Evolutionary conservation across 1,140 invertebrate species (phyloP).

Genomic region (Drosophila ogumai): DNA sequence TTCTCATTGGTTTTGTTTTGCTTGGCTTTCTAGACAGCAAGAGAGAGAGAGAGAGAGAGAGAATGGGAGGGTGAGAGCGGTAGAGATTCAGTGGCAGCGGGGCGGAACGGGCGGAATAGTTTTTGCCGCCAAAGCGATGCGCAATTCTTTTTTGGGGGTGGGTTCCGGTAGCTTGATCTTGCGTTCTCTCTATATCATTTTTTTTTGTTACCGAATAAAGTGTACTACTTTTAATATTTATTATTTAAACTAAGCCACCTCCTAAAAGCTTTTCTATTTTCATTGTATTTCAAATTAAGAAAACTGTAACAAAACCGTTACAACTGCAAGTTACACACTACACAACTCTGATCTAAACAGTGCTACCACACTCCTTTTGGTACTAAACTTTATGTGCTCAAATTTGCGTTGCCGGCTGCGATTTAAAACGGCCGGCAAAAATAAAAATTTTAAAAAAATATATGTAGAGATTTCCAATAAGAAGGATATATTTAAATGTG

Average conservation of each 20-base stretch:
- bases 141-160: constrained; percentile 39
- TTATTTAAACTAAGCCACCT: background rate
- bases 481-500: too few relatives aligned
- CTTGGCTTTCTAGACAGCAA: constrained; percentile 52
- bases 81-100: constrained; percentile 16
- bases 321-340: background rate
- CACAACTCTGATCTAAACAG: background rate
- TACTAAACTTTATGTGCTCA: background rate
- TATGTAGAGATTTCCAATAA: background rate
- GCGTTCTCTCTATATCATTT: background rate
- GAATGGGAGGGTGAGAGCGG: constrained; percentile 6
- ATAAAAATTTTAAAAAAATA: background rate
- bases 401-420: background rate
- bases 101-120: constrained; percentile 39
- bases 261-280: background rate
- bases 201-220: background rate
- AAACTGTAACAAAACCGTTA: constrained; percentile 18
- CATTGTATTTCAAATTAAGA: background rate
- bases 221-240: background rate
- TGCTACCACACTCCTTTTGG: background rate
- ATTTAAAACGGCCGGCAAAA: background rate
- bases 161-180: constrained; percentile 4
- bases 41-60: constrained; percentile 12
- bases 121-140: constrained; percentile 33
- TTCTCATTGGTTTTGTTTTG: constrained; percentile 60